Evolutionary conservation across 2,888 invertebrate species (phyloP).

Genomic region (Aethes cnicana): DNA sequence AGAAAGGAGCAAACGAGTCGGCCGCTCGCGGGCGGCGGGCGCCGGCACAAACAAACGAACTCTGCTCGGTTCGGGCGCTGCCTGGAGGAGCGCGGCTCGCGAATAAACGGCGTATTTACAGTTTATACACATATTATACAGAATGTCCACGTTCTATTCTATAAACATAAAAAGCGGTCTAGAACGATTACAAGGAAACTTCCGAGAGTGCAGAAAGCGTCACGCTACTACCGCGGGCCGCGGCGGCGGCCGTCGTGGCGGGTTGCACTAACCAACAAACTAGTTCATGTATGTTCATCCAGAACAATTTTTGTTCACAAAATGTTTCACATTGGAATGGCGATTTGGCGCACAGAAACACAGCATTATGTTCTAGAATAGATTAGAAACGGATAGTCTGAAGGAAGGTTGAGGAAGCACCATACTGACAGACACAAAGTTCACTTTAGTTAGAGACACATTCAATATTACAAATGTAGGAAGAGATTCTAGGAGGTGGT

Average conservation of each 20-base stretch:
- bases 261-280: slow-evolving; percentile 71
- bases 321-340: slow-evolving; percentile 41
- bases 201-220: slow-evolving; percentile 36
- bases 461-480: slow-evolving; percentile 1
- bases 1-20: slow-evolving; percentile 21
- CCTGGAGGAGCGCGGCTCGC: neutral
- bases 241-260: slow-evolving; percentile 52
- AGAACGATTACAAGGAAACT: slow-evolving; percentile 33
- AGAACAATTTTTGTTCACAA: slow-evolving; percentile 69
- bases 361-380: slow-evolving; percentile 27
- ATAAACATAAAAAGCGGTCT: slow-evolving; percentile 45
- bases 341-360: slow-evolving; percentile 52
- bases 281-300: slow-evolving; percentile 64
- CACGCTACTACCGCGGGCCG: slow-evolving; percentile 28
- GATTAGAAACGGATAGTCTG: slow-evolving; percentile 16
- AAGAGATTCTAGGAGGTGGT: neutral
- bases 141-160: slow-evolving; percentile 36
- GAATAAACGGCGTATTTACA: slow-evolving; percentile 16
- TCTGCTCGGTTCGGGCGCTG: neutral
- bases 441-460: slow-evolving; percentile 1
- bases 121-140: slow-evolving; percentile 26
- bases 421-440: slow-evolving; percentile 17
- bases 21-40: neutral
- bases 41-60: too few species aligned
- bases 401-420: slow-evolving; percentile 1